A percentile compares a stretch with the other conserved stretches of the same genome.
phyloP scores from a whole-genome alignment of 2,113 vertebrate genomes.

The Lycaon pictus region DNA sequence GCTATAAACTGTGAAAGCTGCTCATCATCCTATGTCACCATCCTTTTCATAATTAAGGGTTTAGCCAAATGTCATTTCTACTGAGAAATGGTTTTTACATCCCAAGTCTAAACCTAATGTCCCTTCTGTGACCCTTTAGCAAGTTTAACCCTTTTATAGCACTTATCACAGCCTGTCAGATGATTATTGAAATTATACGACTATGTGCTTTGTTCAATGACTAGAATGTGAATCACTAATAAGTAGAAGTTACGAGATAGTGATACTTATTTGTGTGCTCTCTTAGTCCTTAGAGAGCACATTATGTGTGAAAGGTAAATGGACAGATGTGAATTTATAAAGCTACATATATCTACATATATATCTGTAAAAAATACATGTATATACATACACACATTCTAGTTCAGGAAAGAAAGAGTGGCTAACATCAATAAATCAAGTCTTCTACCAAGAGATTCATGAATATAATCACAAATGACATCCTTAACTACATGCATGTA shows the following conservation, averaged over 20 bases:
- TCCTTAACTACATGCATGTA: not conserved
- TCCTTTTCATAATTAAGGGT: not conserved
- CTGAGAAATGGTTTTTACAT: not conserved
- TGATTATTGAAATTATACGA: not conserved
- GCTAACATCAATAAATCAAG: not conserved
- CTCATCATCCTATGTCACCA: not conserved
- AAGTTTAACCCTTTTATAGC: not conserved
- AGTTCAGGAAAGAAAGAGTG: not conserved
- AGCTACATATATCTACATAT: not conserved
- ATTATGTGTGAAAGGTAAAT: not conserved
- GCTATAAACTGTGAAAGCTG: not conserved
- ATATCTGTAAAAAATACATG: not conserved
- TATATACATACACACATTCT: not conserved
- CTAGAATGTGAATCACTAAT: not conserved
- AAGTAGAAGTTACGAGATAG: not conserved
- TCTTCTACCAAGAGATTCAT: not conserved
- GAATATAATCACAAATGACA: not conserved
- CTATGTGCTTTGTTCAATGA: not conserved
- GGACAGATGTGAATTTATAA: not conserved
- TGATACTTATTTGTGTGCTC: not conserved
- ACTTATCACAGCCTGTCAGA: not conserved
- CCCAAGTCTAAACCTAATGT: not conserved
- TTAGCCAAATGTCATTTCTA: slow-evolving; percentile 3
- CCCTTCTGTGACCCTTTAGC: not conserved
- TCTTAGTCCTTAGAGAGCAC: not conserved